Base-by-base conservation (phyloP, 1,140 invertebrate genomes). In the Lanistes nyassanus region DNA sequence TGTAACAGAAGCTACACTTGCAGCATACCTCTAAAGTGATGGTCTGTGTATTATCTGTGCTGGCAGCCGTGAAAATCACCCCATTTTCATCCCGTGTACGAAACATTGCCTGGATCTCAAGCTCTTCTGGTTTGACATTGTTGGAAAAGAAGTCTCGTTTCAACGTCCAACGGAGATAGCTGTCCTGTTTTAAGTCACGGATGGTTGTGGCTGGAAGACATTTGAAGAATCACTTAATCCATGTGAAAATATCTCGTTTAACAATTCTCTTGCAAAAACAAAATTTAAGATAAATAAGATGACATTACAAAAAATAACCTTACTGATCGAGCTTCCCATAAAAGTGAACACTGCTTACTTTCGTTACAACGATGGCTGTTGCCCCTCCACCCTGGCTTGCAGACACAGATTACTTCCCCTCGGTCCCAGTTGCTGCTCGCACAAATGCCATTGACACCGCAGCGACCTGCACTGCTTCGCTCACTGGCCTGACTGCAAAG, bases 111-210 rank as follows among this genome's bases (percentile, higher is more conserved):
- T 98, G 96, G 75, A 99, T 93, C 70, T 72, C 70, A 55, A 72
- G 70, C 34, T 83, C 77, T 39, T 82, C 76, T 3, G 78, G 31
- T 26, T 78, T 75, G 19, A 80, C 75, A 0, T 78, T 37, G 1
- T 74, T 77, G 55, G 82, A 80, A 68, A 83, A 84, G 36, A 98
- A 98, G 62, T 95, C 75, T 58, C 84, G 77, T 65, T 87, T 97
- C 4, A 99, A 90, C 1, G 96, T 96, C 89, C 98, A 99, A 85
- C 98, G 97, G 7, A 99, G 95, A 88, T 98, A 99, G 80, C 96
- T 97, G 86, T 97, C 95, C 0, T 93, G 92, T 85, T 96, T 94
- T 87, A 99, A 74, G 94, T 98, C 87, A 79, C 88, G 82, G 36
- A 36, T 94, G 94, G 31, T 95, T 94, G 89, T 85, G 36, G 75